Base-by-base conservation (phyloP, 2,888 invertebrate species). In the Augochlorella aurata region DNA sequence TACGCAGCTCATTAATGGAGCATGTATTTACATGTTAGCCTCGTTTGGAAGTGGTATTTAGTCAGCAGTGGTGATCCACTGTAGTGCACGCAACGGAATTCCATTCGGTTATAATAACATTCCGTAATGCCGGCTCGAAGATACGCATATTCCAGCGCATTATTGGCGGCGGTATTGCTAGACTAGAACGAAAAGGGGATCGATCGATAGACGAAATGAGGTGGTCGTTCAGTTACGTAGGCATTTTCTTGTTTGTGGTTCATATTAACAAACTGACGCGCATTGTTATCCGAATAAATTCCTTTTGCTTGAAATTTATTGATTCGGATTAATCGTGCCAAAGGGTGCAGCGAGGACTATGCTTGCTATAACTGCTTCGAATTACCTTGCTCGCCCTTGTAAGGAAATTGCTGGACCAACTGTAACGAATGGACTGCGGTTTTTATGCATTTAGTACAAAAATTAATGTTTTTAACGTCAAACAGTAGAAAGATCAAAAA, bases 21-120 rank as follows among this genome's bases (percentile, higher is more conserved):
- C 80, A 79, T 83, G 74, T 80, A 79, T 83, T 85, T 80, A 81
- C 83, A 77, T 68, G 81, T 76, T 79, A 79, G 70, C 77, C 72
- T 78, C 73, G 75, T 79, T 79, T 75, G 65, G 72, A 85, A 87
- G 77, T 71, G 58, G 74, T 61, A 74, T 81, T 83, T 79, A 76
- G 74, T 21, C 29, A 61, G 68, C 58, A 44, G 80, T 44, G 63
- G 38, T 73, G 80, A 84, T 84, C 84, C 77, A 70, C 45, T 68
- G 81, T 83, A 79, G 74, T 79, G 76, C 81, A 79, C 67, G 75
- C 78, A 68, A 73, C 78, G 65, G 76, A 81, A 85, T 83, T 87
- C 83, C 83, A 77, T 47, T 82, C 82, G 83, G 73, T 87, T 87
- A 87, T 87, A 85, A 87, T 87, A 87, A 81, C 81, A 78, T 87